These are phyloP conservation scores for Drosophila cardini DNA, from an alignment of 1,140 invertebrate genomes.

Conservation along the genomic window DNA sequence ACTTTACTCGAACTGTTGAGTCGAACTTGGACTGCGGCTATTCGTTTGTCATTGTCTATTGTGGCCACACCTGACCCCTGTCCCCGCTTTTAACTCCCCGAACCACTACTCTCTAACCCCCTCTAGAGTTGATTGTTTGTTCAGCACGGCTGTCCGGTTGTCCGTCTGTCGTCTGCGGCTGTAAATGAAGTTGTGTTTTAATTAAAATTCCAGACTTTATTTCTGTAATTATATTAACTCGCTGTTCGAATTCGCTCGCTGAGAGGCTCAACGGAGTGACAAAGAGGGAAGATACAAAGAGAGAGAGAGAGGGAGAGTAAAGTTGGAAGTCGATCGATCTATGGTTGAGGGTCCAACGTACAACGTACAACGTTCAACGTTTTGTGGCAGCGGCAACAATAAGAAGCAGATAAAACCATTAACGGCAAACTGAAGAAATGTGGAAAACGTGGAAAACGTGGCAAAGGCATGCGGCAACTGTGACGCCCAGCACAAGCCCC, in stretches of 20 bases:
- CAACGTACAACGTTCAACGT: slow-evolving; percentile 2
- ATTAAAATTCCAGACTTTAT: slow-evolving; percentile 84
- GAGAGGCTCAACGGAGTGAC: neutral
- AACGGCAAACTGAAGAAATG: slow-evolving; percentile 75
- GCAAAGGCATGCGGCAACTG: slow-evolving; percentile 71
- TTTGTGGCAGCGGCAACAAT: slow-evolving; percentile 37
- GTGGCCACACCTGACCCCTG: slow-evolving; percentile 38
- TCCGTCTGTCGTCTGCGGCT: slow-evolving; percentile 72
- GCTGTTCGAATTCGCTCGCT: slow-evolving; percentile 69
- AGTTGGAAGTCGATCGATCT: slow-evolving; percentile 66
- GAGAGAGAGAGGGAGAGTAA: neutral
- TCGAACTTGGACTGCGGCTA: slow-evolving; percentile 39
- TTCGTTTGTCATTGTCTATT: slow-evolving; percentile 58
- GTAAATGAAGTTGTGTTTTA: slow-evolving; percentile 84
- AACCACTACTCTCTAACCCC: neutral
- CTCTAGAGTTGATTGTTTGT: slow-evolving; percentile 18
- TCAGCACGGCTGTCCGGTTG: slow-evolving; percentile 9
- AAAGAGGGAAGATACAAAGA: neutral
- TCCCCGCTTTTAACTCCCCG: neutral
- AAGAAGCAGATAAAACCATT: slow-evolving; percentile 77
- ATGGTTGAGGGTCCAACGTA: slow-evolving; percentile 6
- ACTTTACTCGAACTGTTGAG: slow-evolving; percentile 6
- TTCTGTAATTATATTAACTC: slow-evolving; percentile 84
- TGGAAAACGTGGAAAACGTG: slow-evolving; percentile 79
- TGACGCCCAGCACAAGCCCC: slow-evolving; percentile 18